Evolutionary conservation across 2,888 invertebrate genomes (phyloP).

Genomic region (Palloptera scutellata): DNA sequence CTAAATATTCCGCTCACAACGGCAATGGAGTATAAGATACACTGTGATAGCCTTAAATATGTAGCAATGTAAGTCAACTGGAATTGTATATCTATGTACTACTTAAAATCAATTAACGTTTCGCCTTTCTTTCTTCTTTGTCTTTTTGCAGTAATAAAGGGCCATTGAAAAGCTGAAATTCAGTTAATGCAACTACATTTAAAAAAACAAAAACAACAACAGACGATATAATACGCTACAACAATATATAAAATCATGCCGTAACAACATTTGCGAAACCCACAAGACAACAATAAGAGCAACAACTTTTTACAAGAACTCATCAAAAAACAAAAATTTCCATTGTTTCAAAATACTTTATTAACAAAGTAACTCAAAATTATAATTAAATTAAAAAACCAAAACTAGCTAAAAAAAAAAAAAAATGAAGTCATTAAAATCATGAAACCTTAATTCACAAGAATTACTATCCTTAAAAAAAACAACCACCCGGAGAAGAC

Average conservation of each 20-base stretch:
- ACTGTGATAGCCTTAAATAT: conserved; percentile 82
- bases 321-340: conserved; percentile 22
- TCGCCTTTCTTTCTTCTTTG: conserved; percentile 24
- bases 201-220: conserved; percentile 55
- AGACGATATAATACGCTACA: conserved; percentile 46
- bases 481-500: too few species aligned
- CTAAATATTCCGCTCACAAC: conserved; percentile 92
- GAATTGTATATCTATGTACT: background rate
- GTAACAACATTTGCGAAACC: conserved; percentile 31
- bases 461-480: too few species aligned
- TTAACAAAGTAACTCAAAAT: too few species aligned
- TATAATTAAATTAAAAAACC: too few species aligned
- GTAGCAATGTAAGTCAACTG: conserved; percentile 63
- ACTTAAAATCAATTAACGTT: background rate
- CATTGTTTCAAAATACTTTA: background rate
- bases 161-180: conserved; percentile 64
- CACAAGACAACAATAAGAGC: conserved; percentile 27
- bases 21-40: conserved; percentile 93
- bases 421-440: too few species aligned
- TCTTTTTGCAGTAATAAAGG: conserved; percentile 60
- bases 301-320: conserved; percentile 21
- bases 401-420: too few species aligned
- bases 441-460: too few species aligned
- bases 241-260: conserved; percentile 36
- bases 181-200: conserved; percentile 54